A percentile compares a stretch with the other conserved stretches of the same genome.
phyloP scores from a whole-genome alignment of 2,797 vertebrate species.

The Galago senegalensis region DNA sequence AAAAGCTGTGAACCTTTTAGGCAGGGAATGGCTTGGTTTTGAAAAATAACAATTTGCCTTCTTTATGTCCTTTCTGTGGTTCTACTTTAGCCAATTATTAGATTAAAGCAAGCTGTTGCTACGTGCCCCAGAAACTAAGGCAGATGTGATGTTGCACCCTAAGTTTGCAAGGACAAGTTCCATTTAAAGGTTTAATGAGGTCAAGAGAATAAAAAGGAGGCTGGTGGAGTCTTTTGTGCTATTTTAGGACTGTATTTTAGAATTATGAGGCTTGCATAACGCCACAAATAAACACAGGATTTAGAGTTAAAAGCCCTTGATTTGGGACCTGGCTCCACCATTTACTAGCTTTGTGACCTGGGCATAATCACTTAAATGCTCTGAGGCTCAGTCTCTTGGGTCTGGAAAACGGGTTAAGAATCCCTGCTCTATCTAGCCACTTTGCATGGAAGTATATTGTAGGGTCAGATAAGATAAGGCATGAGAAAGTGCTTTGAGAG shows the following conservation, averaged over 20 bases:
- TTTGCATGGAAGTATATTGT: background rate
- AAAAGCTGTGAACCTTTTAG: conserved; percentile 73
- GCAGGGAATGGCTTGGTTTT: conserved; percentile 68
- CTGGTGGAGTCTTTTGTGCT: conserved; percentile 60
- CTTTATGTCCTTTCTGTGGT: conserved; percentile 72
- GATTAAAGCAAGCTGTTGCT: conserved; percentile 80
- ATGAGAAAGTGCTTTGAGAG: background rate
- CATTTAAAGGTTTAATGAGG: conserved; percentile 75
- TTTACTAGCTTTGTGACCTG: conserved; percentile 38
- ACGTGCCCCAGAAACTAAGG: conserved; percentile 64
- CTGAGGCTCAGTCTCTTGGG: background rate
- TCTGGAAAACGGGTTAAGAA: conserved; percentile 8
- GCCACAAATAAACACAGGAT: conserved; percentile 4
- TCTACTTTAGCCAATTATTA: conserved; percentile 70
- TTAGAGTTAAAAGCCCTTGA: conserved; percentile 37
- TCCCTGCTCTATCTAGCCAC: background rate
- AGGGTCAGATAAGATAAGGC: background rate
- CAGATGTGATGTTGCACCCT: conserved; percentile 49
- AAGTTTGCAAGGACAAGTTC: conserved; percentile 74
- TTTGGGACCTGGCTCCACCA: background rate
- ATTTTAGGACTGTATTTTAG: conserved; percentile 68
- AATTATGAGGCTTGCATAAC: conserved; percentile 45
- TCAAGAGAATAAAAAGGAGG: conserved; percentile 66
- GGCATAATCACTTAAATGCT: background rate
- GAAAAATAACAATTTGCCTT: conserved; percentile 79